Conservation (phyloP, 2,113 vertebrate genomes). For the Nanorana parkeri region DNA sequence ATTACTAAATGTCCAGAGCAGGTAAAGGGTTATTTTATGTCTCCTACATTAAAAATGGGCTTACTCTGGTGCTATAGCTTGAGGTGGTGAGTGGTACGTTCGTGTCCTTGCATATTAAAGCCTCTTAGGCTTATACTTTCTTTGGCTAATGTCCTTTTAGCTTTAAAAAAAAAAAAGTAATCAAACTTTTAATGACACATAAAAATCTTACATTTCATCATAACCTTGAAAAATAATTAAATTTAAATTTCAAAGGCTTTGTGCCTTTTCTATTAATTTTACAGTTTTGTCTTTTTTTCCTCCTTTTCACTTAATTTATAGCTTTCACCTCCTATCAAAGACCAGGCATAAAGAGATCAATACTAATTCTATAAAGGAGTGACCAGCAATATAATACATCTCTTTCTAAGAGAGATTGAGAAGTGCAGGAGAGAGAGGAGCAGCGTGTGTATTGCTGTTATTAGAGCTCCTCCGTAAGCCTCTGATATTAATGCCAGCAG, state of each 20-base stretch:
- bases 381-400: background rate
- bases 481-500: conserved; percentile 2
- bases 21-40: background rate
- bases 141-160: background rate
- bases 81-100: background rate
- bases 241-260: conserved; percentile 30
- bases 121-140: background rate
- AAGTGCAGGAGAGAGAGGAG: background rate
- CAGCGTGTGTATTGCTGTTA: background rate
- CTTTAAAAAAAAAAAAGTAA: background rate
- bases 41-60: too few species aligned
- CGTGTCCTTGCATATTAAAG: background rate
- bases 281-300: background rate
- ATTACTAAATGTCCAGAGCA: background rate
- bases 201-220: conserved; percentile 24
- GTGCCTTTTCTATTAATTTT: conserved; percentile 25
- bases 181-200: conserved; percentile 3
- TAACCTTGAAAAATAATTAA: conserved; percentile 52
- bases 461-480: background rate
- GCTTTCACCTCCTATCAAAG: conserved; percentile 46
- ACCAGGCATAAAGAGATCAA: conserved; percentile 19
- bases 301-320: conserved; percentile 41
- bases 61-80: background rate
- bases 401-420: conserved; percentile 20
- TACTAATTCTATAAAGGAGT: conserved; percentile 39